Conservation (phyloP, 2,113 vertebrate genomes). For the Bos taurus region DNA sequence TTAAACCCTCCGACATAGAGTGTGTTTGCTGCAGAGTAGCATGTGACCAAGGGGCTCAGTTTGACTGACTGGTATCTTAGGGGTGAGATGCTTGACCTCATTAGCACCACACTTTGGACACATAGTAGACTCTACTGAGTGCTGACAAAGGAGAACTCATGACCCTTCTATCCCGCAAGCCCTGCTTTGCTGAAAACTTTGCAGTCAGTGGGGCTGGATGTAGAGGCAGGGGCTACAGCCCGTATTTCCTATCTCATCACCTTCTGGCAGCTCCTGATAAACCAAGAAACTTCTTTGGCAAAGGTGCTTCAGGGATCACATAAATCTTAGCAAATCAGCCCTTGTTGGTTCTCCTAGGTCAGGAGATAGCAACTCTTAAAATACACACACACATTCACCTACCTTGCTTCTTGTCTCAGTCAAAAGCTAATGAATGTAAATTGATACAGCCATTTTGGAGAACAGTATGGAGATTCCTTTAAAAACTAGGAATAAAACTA, state of each 20-base stretch:
- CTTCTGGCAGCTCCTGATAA: background rate
- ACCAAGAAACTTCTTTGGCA: background rate
- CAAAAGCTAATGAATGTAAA: background rate
- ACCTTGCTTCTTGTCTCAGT: background rate
- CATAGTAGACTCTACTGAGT: background rate
- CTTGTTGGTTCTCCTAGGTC: background rate
- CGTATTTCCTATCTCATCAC: background rate
- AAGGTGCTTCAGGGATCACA: background rate
- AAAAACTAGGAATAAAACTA: background rate
- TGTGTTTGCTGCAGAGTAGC: no score
- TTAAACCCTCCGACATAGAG: background rate
- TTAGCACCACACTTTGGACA: background rate
- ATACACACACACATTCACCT: background rate
- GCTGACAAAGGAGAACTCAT: background rate
- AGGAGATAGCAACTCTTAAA: background rate
- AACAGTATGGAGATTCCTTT: background rate
- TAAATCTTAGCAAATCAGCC: background rate
- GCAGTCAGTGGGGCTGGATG: background rate
- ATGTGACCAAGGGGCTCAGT: background rate
- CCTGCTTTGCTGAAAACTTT: background rate
- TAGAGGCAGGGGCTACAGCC: background rate
- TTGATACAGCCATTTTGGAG: background rate
- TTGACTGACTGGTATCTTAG: background rate
- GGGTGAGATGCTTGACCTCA: background rate
- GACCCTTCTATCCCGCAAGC: background rate